phyloP scores from a whole-genome alignment of 2,888 invertebrate species.

The Digitonthophagus gazella region DNA sequence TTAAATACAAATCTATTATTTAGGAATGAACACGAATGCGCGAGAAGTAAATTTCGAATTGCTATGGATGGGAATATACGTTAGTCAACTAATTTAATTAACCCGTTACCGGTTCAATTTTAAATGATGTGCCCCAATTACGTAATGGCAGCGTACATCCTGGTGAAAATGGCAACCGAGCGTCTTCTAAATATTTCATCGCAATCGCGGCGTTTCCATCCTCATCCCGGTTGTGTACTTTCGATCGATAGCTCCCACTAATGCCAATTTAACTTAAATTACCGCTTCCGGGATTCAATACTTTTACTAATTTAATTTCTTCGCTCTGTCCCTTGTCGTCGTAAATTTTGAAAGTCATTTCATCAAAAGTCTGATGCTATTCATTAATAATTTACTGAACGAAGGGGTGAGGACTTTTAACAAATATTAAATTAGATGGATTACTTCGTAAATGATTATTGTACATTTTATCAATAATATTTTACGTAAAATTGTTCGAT shows the following conservation, averaged over 20 bases:
- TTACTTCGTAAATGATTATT: not conserved
- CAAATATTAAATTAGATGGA: not conserved
- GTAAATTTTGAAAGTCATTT: not conserved
- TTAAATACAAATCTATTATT: no score
- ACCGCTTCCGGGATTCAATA: not conserved
- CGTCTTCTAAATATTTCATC: slow-evolving; percentile 11
- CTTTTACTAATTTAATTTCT: not conserved
- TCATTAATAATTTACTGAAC: not conserved
- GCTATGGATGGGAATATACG: slow-evolving; percentile 9
- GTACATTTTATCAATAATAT: not conserved
- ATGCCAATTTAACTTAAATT: slow-evolving; percentile 4
- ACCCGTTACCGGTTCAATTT: slow-evolving; percentile 15
- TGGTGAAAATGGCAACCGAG: slow-evolving; percentile 10
- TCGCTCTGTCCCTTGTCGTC: not conserved
- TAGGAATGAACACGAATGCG: no score
- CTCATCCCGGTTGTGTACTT: not conserved
- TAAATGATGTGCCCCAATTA: slow-evolving; percentile 17
- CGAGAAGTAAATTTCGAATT: not conserved
- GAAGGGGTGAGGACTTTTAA: not conserved
- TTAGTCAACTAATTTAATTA: slow-evolving; percentile 17
- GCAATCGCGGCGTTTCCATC: not conserved
- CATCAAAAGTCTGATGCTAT: not conserved
- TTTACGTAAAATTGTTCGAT: no score
- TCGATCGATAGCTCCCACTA: slow-evolving; percentile 1
- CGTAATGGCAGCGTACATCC: slow-evolving; percentile 5